phyloP scores from a whole-genome alignment of 2,888 invertebrate species.

The Dendrolimus houi region DNA sequence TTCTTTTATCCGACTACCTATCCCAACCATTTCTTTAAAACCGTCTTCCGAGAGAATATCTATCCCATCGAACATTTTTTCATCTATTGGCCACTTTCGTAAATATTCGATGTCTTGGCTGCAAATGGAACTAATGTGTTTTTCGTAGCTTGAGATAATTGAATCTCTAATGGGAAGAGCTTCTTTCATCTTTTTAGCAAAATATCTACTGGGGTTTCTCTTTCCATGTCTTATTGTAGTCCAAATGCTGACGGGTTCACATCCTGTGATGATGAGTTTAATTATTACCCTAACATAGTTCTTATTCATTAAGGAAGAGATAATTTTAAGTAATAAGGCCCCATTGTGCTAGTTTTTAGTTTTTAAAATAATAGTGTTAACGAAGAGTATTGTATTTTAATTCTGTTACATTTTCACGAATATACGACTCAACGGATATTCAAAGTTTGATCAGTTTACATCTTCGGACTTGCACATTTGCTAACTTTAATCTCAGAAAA shows the following conservation, averaged over 20 bases:
- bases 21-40: constrained; percentile 77
- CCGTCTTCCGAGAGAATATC: constrained; percentile 54
- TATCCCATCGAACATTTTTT: constrained; percentile 35
- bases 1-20: constrained; percentile 65
- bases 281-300: too few species aligned
- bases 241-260: constrained; percentile 57
- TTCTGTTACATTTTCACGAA: too few species aligned
- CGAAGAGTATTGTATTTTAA: too few species aligned
- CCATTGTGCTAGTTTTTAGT: too few species aligned
- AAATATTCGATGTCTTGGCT: constrained; percentile 61
- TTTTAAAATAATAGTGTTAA: too few species aligned
- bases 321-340: too few species aligned
- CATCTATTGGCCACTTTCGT: constrained; percentile 34
- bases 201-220: constrained; percentile 31
- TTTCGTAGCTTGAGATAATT: constrained; percentile 38
- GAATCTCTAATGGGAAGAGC: constrained; percentile 38
- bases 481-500: too few species aligned
- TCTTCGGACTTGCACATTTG: too few species aligned
- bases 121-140: constrained; percentile 50
- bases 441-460: too few species aligned
- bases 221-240: constrained; percentile 48
- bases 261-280: constrained; percentile 26
- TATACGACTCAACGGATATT: too few species aligned
- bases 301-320: too few species aligned
- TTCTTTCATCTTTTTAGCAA: constrained; percentile 35